Percentiles rank a stretch among this genome's conserved stretches.
Conservation (phyloP, 2,113 vertebrate species). For the Chloroceryle aenea region DNA sequence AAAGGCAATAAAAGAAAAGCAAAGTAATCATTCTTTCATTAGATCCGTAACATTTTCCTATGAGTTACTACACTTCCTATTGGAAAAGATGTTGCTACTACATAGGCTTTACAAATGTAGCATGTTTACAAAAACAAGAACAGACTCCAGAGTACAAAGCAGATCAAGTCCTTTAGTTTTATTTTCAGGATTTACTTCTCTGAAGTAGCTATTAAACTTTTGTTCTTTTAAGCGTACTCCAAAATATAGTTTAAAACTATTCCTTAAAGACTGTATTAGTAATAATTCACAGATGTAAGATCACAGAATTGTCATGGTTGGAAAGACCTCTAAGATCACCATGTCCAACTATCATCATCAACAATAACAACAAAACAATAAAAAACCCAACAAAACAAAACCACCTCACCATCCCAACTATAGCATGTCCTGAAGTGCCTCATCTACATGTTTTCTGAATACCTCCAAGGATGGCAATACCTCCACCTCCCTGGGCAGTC, state of each 20-base stretch:
- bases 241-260: background rate
- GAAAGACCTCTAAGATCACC: no score
- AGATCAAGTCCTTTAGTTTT: background rate
- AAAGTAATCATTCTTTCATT: background rate
- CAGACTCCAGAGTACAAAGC: background rate
- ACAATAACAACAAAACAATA: no score
- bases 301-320: no score
- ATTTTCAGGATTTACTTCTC: background rate
- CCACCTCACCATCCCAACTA: no score
- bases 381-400: no score
- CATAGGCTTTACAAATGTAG: background rate
- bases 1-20: background rate
- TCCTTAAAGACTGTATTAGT: background rate
- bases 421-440: no score
- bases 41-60: background rate
- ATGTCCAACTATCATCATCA: no score
- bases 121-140: background rate
- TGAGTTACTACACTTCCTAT: background rate
- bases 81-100: background rate
- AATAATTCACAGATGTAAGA: background rate
- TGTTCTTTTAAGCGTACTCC: background rate
- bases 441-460: no score
- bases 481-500: no score
- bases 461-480: no score
- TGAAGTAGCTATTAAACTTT: background rate